A percentile compares a stretch with the other conserved stretches of the same genome.
These are phyloP conservation scores for Parauchenoglanis ngamensis DNA, from an alignment of 2,797 vertebrate species.

Conservation along the genomic window DNA sequence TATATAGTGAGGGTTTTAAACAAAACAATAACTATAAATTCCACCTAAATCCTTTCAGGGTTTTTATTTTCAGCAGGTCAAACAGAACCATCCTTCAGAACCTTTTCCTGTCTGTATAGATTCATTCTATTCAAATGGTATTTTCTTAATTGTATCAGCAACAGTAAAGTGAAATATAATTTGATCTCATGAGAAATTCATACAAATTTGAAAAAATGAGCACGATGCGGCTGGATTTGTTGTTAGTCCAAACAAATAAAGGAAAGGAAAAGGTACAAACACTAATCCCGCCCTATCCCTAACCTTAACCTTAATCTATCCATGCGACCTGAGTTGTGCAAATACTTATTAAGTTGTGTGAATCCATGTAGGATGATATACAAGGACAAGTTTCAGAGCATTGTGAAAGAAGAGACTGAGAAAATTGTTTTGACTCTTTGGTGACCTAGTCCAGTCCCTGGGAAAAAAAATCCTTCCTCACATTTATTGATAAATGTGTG, in stretches of 20 bases:
- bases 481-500: conserved; percentile 64
- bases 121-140: too few species aligned
- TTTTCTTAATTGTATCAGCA: background rate
- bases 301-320: background rate
- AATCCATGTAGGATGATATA: conserved; percentile 60
- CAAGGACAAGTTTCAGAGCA: conserved; percentile 58
- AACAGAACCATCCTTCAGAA: background rate
- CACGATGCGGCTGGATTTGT: conserved; percentile 3
- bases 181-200: background rate
- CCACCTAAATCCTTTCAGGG: background rate
- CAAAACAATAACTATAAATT: background rate
- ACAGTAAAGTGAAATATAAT: background rate
- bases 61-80: background rate
- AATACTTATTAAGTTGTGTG: conserved; percentile 56
- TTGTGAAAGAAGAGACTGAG: conserved; percentile 57
- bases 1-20: background rate
- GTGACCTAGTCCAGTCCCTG: conserved; percentile 63
- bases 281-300: background rate
- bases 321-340: background rate
- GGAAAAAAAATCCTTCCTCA: conserved; percentile 50
- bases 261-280: background rate
- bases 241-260: background rate
- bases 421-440: conserved; percentile 67
- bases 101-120: background rate
- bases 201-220: background rate